Conservation (phyloP, 2,797 vertebrate genomes). For the Clamator glandarius region DNA sequence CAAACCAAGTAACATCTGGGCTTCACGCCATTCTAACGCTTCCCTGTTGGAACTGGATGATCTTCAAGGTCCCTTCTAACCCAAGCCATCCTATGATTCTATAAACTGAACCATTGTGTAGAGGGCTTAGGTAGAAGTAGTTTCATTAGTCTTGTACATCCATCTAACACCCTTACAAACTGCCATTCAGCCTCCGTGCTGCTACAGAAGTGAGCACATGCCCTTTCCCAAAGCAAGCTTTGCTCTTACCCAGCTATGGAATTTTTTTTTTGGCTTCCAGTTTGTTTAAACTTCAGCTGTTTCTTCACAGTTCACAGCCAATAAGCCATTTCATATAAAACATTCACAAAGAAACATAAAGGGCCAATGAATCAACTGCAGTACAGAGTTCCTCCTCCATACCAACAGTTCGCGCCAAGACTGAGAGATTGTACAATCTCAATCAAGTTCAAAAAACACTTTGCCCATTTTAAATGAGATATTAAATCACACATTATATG, state of each 20-base stretch:
- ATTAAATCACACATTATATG: background rate
- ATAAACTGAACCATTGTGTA: background rate
- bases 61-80: no score
- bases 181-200: background rate
- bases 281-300: background rate
- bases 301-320: background rate
- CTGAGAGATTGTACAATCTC: background rate
- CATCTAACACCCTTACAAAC: background rate
- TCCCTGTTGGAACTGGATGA: background rate
- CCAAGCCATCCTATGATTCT: no score
- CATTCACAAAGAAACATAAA: background rate
- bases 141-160: background rate
- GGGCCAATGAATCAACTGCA: background rate
- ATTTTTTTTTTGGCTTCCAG: background rate
- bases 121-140: background rate
- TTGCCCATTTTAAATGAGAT: background rate
- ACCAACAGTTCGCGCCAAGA: background rate
- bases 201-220: background rate
- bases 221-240: slow-evolving; percentile 1
- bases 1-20: background rate
- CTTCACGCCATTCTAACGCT: background rate
- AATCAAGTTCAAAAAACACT: background rate
- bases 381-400: background rate
- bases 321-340: background rate
- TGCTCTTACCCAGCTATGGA: background rate